Evolutionary conservation across 2,888 invertebrate species (phyloP), one percentile per base, ranked within the genome.

Genomic region (Phlogophora meticulosa): DNA sequence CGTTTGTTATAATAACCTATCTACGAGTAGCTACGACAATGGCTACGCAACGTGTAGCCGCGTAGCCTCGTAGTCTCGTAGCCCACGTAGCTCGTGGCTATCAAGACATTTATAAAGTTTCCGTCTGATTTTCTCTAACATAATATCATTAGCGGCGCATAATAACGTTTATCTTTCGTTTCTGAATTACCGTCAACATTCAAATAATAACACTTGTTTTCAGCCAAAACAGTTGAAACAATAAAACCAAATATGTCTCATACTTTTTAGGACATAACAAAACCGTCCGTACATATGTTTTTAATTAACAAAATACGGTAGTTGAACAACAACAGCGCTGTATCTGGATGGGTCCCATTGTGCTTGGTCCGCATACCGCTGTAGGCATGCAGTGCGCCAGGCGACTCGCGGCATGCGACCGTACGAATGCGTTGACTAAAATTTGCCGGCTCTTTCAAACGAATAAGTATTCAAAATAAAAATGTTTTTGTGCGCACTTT

Each of bases 381-480:
- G 60, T 43, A 58, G 76, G 53, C 43, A 80, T 64, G 64, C 61
- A 13, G 53, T 51, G 60, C 61, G 20, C 58, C 22, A 52, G 56
- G 46, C 9, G 38, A 43, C 28, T 2, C 20, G 42, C 36, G 78
- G 66, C 46, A 57, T 52, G 63, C 71, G 48, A 40, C 10, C 52
- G 55, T 28, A 56, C 45, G 51, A 40, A 60, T 59, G 43, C 72
- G 72, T 66, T 80, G 63, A 76, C 82, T 72, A 80, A 78, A 67
- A 80, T 66, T 46, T 72, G 17, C 11, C 53, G 32, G 59, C 70
- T 67, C 77, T 80, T 68, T 80, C 59, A 72, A 78, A 78, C 61
- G 64, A 48, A 70, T 66, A 80, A 76, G 80, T 63, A 76, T 82
- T 76, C 60, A 58, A 70, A 79, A 82, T 82, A 73, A 76, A 80